Evolutionary conservation across 2,797 vertebrate species (phyloP), one percentile per base, ranked within the genome.

Genomic region (Notolabrus celidotus): DNA sequence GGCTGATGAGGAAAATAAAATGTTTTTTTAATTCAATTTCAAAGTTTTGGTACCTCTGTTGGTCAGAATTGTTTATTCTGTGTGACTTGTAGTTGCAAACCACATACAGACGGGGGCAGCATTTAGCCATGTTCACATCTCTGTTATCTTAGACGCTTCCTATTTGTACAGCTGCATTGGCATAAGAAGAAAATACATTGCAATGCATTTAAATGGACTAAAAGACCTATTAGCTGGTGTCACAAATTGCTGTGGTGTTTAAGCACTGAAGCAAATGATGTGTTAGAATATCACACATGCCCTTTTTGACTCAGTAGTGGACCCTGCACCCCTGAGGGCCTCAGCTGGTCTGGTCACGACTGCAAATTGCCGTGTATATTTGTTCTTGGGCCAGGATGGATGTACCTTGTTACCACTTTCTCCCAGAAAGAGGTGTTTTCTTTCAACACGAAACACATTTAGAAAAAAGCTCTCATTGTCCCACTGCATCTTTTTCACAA

Each of bases 291-390:
- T 17, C 25, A n/a, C 34, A 22, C 1, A 23, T 25, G 3, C 15
- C 5, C 14, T 47, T 16, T 36, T 20, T 49, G 39, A 69, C 79
- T 76, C 71, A 15, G 22, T 11, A 70, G 42, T 27, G 34, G 50
- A 54, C 45, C 59, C 77, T 36, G 43, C 56, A 29, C 8, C n/a
- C 36, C 52, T 5, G 64, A 36, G 52, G 70, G 70, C 80, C 80
- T 74, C 63, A 20, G 42, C 57, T 49, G 39, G 22, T 77, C 78
- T 58, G 76, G 71, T 80, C 81, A 75, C 65, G 45, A 33, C 50
- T 69, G 77, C 78, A 89, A 89, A 86, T 88, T 89, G 78, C 73
- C 41, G 10, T 84, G 89, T 90, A 80, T 89, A 88, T 90, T 91
- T 93, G 73, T 87, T 72, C 81, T 84, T 49, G 47, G 58, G 74